phyloP scores from a whole-genome alignment of 2,888 invertebrate genomes.

The Ophonus ardosiacus region DNA sequence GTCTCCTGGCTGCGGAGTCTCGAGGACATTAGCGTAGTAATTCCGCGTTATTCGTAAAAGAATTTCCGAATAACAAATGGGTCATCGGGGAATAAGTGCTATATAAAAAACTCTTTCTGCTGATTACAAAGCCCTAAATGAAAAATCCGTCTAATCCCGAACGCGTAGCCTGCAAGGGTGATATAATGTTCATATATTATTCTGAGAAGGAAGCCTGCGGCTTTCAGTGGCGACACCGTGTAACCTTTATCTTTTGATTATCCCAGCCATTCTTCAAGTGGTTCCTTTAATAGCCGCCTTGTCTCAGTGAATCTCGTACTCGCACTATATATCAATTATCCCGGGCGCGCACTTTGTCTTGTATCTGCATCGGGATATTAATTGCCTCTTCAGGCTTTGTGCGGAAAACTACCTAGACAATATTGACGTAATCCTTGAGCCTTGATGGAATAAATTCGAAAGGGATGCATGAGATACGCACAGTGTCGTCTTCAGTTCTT shows the following conservation, averaged over 20 bases:
- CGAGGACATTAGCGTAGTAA: constrained; percentile 54
- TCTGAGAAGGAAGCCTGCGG: constrained; percentile 20
- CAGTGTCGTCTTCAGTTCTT: too few species aligned
- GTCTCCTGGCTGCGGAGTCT: background rate
- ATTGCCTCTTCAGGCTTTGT: constrained; percentile 40
- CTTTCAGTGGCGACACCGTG: constrained; percentile 55
- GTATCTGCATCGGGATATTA: constrained; percentile 59
- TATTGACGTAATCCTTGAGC: constrained; percentile 21
- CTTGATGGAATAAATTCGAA: background rate
- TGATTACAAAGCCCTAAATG: constrained; percentile 62
- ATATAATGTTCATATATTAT: constrained; percentile 64
- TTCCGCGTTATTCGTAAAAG: constrained; percentile 45
- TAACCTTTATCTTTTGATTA: constrained; percentile 64
- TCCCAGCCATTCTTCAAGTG: constrained; percentile 58
- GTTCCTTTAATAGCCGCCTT: constrained; percentile 61
- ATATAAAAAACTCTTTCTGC: constrained; percentile 58
- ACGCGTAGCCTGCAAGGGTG: constrained; percentile 43
- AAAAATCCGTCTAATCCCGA: constrained; percentile 62
- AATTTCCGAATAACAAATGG: constrained; percentile 56
- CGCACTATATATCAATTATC: constrained; percentile 61
- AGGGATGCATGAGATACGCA: too few species aligned
- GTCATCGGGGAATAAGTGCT: constrained; percentile 59
- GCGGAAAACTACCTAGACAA: constrained; percentile 11
- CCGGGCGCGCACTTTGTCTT: constrained; percentile 53
- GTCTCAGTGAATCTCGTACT: constrained; percentile 48